Base-by-base conservation (phyloP, 2,797 vertebrate species). In the Diplodus puntazzo region DNA sequence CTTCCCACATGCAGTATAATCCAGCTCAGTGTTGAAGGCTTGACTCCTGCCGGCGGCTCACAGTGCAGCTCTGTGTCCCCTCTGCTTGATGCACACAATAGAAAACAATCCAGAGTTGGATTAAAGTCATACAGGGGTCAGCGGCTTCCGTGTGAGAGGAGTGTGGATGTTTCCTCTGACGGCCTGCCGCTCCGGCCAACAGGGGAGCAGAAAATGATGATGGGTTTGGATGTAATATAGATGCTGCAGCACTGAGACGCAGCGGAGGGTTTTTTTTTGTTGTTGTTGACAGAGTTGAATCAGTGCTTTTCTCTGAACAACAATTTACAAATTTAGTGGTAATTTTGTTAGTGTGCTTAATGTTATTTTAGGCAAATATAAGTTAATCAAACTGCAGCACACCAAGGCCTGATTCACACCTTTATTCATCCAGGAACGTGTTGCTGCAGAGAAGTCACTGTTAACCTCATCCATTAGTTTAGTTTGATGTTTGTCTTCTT, bases 41-140 rank as follows among this genome's bases (percentile, higher is more conserved):
- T 70, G 87, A 87, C 75, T 88, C 66, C 73, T 80, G 82, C 55
- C 87, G 63, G 81, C 53, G 52, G 74, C 73, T 77, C 79, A 72
- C 79, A 58, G 75, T 30, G 79, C 66, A 63, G 58, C 83, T 42
- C 65, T 59, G 57, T 69, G 64, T 82, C 69, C 58, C 84, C 11
- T 67, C 87, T 82, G 85, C 68, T 66, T 58, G 48, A 87, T 49
- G 57, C 48, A 72, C 81, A 88, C 85, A 86, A 85, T 60, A 75
- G 73, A 79, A 82, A 85, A 92, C 88, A 87, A 88, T 80, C 74
- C 74, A 75, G 80, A 73, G 57, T 50, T 62, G 52, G 83, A 89
- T 68, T 88, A 87, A 89, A 87, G 91, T 91, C 89, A 85, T 27
- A 82, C 76, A 75, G 89, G 75, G 88, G 92, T 93, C 88, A 88